Base-by-base conservation (phyloP, 2,113 vertebrate species). In the Poicephalus meyeri region DNA sequence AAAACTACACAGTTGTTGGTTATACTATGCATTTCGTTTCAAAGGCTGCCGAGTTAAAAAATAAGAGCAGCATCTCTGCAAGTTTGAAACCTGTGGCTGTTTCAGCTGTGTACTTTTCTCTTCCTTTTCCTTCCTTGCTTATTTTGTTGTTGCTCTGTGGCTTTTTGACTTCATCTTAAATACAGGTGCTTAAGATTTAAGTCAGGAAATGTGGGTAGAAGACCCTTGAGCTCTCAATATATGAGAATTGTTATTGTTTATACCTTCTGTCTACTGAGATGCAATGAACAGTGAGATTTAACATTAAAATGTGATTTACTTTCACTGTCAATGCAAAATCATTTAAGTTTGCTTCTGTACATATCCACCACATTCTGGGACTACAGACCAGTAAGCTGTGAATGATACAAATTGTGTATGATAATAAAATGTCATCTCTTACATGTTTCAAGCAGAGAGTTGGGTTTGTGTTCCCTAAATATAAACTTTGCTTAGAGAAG, bases 261-360 rank as follows among this genome's bases (percentile, higher is more conserved):
- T 68, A 55, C 31, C 11, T 35, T 80, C 50, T 88, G 33, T 56
- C 55, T 95, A 28, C 64, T 93, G 93, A 88, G 60, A 76, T 92
- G 92, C 56, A 91, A 11, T 72, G 91, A 88, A 41, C 60, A 82
- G 88, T 76, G 35, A 63, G 60, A 69, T 87, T 71, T 69, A 89
- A 71, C 60, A 86, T 78, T 66, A 89, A 88, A 94, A 91, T 81
- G 37, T 92, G 80, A 86, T 88, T 96, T 93, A 94, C 89, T 89
- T 93, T 92, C 63, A 29, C 49, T 93, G 86, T 82, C 86, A 89
- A 14, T 52, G 58, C 24, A 15, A 86, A 95, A 49, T 81, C 28
- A 69, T 85, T 94, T 79, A 19, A 83, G 26, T 88, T 95, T 72
- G 73, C 35, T 85, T 65, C 60, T 84, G 49, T 79, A 56, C n/a